Base-by-base conservation (phyloP, 2,113 vertebrate genomes). In the Osmerus eperlanus region DNA sequence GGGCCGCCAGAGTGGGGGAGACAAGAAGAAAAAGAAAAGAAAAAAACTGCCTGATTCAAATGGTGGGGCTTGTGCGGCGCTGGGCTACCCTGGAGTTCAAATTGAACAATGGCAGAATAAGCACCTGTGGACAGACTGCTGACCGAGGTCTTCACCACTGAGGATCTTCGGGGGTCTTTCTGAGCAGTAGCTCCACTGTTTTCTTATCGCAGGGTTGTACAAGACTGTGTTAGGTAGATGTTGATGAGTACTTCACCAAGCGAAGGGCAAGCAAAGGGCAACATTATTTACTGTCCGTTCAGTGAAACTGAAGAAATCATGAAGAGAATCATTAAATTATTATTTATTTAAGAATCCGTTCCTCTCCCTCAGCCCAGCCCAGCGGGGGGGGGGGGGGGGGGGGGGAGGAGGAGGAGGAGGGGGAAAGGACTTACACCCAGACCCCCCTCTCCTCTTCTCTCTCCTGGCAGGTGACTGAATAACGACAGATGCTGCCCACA, bases 401-500 rank as follows among this genome's bases (percentile, higher is more conserved):
- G n/a, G n/a, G n/a, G n/a, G 41, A 47, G 2, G 41, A 47, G 2
- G 1, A 47, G 41, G 7, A 47, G 41, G 9, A 47, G 41, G 41
- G 41, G 9, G 41, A 9, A 47, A 47, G 41, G 41, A 47, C 5
- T 36, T 47, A 11, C 41, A 4, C 41, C 41, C 41, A 2, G 0
- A 1, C 41, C 41, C 7, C 0, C 32, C 32, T 23, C 32, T 8
- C 32, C 32, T 28, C 25, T 28, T 75, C 79, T 81, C 70, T 85
- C 78, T 79, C 76, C 82, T 85, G 81, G 88, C 88, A 90, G 89
- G 87, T 90, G 88, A 88, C 84, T 83, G 73, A 72, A 75, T 72
- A 81, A 83, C 81, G 84, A 82, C 86, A 87, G 82, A 82, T 64
- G 23, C 71, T 76, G 71, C 88, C 83, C 83, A 84, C 75, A 77